Evolutionary conservation across 2,888 invertebrate species (phyloP).

Genomic region (Tipula vernalis): DNA sequence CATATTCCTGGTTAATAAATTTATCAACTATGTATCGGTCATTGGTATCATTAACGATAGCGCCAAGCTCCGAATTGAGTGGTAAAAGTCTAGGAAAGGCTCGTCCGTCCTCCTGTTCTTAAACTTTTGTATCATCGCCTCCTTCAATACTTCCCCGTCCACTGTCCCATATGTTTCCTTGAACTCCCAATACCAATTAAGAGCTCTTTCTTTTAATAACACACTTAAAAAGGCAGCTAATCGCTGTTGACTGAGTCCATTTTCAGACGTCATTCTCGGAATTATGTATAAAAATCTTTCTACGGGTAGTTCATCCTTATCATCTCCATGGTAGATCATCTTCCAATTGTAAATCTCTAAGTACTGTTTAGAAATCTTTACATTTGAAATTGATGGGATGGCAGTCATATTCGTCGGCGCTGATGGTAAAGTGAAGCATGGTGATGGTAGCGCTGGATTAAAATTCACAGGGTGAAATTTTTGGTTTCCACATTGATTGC

Average conservation of each 20-base stretch:
- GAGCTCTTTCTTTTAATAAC: too few relatives aligned
- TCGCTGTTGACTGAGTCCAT: not conserved
- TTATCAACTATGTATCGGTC: too few relatives aligned
- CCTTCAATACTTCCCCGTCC: too few relatives aligned
- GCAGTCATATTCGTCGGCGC: not conserved
- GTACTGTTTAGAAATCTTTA: not conserved
- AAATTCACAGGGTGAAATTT: not conserved
- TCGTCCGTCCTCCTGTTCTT: too few relatives aligned
- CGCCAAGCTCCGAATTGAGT: too few relatives aligned
- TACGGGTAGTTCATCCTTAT: not conserved
- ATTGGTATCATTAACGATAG: too few relatives aligned
- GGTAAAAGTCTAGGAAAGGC: too few relatives aligned
- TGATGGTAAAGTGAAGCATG: not conserved
- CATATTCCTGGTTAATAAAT: too few relatives aligned
- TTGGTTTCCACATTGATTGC: not conserved
- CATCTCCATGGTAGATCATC: not conserved
- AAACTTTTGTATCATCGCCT: too few relatives aligned
- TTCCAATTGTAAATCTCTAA: not conserved
- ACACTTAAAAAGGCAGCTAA: not conserved
- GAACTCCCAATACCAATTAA: not conserved
- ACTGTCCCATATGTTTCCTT: not conserved
- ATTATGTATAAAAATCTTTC: not conserved
- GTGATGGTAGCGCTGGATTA: not conserved
- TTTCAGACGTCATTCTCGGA: not conserved
- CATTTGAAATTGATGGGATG: not conserved